Conservation (phyloP, 1,140 invertebrate genomes). For the Chrysomallon squamiferum region DNA sequence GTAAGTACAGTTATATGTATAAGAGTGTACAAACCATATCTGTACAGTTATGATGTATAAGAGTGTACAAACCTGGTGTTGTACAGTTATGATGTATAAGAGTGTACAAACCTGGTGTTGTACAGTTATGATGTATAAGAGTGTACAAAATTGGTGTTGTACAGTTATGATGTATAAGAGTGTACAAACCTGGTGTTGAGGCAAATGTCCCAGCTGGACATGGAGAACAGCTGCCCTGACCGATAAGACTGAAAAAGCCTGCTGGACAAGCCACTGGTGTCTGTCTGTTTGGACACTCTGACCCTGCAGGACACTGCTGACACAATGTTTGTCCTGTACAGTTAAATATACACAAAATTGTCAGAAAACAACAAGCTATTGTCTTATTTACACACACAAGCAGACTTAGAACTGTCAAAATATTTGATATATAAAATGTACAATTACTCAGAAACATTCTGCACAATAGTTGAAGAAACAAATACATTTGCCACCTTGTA, state of each 20-base stretch:
- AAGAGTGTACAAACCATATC: no score
- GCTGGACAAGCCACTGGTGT: constrained; percentile 25
- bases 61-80: no score
- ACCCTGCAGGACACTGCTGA: constrained; percentile 44
- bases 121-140: no score
- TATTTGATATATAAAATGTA: neutral
- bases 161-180: no score
- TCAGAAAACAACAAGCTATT: neutral
- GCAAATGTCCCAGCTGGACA: constrained; percentile 26
- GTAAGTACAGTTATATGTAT: no score
- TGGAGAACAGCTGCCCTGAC: constrained; percentile 25
- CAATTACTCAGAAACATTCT: neutral
- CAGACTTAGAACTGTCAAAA: neutral
- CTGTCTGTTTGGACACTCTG: constrained; percentile 34
- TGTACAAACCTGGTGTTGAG: constrained; percentile 24
- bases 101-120: no score
- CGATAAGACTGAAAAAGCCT: constrained; percentile 33
- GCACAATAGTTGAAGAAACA: neutral
- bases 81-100: no score
- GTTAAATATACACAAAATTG: neutral
- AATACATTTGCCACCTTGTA: neutral
- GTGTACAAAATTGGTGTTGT: no score
- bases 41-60: no score
- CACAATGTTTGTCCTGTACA: constrained; percentile 40
- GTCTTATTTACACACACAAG: neutral